phyloP scores from a whole-genome alignment of 2,797 vertebrate species.

The Spheniscus humboldti region DNA sequence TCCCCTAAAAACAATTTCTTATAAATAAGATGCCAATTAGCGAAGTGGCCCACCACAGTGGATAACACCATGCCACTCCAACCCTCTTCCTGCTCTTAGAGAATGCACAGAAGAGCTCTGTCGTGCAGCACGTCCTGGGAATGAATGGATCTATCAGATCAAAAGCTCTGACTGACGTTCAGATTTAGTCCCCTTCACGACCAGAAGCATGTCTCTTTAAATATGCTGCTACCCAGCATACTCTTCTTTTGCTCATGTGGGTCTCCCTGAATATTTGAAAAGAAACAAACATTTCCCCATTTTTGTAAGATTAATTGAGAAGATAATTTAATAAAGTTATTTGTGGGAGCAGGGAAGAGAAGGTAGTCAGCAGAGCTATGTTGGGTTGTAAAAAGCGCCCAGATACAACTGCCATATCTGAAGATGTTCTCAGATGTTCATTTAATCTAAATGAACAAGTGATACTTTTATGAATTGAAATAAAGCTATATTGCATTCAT shows the following conservation, averaged over 20 bases:
- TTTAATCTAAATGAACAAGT: background rate
- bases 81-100: background rate
- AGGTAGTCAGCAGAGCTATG: background rate
- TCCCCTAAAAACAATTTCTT: background rate
- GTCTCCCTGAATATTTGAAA: background rate
- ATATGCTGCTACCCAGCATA: background rate
- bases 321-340: background rate
- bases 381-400: background rate
- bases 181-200: background rate
- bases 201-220: background rate
- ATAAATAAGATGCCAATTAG: background rate
- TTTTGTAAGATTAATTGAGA: background rate
- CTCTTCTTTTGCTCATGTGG: background rate
- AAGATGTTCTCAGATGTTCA: background rate
- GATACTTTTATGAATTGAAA: background rate
- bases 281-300: background rate
- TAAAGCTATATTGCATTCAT: background rate
- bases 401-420: background rate
- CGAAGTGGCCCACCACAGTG: background rate
- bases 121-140: rapidly evolving
- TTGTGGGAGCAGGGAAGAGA: background rate
- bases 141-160: background rate
- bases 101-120: background rate
- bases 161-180: background rate
- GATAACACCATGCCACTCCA: background rate